Base-by-base conservation (phyloP, 2,888 invertebrate genomes). In the Horisme vitalbata region DNA sequence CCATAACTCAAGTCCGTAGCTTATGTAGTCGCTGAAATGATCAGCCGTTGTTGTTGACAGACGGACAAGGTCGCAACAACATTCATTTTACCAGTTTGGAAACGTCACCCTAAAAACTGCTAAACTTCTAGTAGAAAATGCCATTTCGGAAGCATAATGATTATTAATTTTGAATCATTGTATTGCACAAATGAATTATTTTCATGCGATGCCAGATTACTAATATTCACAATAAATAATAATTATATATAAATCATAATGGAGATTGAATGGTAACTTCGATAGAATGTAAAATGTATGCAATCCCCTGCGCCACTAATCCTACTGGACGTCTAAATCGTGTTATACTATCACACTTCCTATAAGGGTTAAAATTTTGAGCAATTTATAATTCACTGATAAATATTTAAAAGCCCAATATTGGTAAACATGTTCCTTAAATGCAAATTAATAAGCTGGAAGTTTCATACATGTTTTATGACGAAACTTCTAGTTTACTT, bases 271-370 rank as follows among this genome's bases (percentile, higher is more conserved):
- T 52, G 52, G 52, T 52, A 47, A 52, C 52, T 46, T 47, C 28
- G 28, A 31, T 31, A 34, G 27, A 38, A 43, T 51, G 28, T 20
- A 33, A 28, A 32, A 41, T 33, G 10, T 36, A 24, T 34, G 30
- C 32, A n/a, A 15, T 38, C 14, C 11, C 20, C 8, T 31, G 31
- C 14, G n/a, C 35, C 28, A 10, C 32, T 45, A 37, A 27, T 14
- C 41, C 47, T 52, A 63, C 57, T 68, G 72, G 71, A 75, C 75
- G 70, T 63, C 60, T 57, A 45, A 61, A 59, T 60, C 61, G 50
- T 62, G 57, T 15, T 15, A 15, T 18, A 61, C 59, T 75, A 79
- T 75, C 75, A 79, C 78, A 75, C 18, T 36, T 28, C 4, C 5
- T 26, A 27, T 24, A 45, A 34, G 43, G 47, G 53, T 53, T 24